These are phyloP conservation scores for Momotus momota DNA, from an alignment of 2,797 vertebrate species.

Conservation along the genomic window DNA sequence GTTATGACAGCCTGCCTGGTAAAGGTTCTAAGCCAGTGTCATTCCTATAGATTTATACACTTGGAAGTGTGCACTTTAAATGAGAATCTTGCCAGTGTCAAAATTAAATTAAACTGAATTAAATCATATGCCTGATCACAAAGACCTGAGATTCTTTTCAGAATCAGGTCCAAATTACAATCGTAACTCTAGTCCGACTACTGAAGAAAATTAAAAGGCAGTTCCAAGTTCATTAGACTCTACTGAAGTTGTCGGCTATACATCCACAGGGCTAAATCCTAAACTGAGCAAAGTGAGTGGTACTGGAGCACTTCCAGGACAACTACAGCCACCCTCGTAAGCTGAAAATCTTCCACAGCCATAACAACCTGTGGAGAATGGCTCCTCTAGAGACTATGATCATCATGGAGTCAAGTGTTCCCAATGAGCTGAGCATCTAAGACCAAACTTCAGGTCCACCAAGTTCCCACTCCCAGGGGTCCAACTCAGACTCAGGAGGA, in stretches of 20 bases:
- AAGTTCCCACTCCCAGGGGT: not conserved
- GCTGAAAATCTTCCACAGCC: not conserved
- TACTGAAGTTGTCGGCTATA: slow-evolving; percentile 29
- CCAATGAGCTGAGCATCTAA: not conserved
- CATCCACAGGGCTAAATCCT: slow-evolving; percentile 6
- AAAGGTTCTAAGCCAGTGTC: slow-evolving; percentile 66
- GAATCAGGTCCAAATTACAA: slow-evolving; percentile 63
- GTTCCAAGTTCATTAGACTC: slow-evolving; percentile 50
- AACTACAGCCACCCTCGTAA: not conserved
- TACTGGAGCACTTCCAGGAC: not conserved
- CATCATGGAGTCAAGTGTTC: not conserved
- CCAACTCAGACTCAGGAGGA: not conserved
- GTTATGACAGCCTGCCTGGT: slow-evolving; percentile 60
- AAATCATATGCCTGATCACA: slow-evolving; percentile 59
- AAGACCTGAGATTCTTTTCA: slow-evolving; percentile 54
- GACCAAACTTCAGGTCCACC: not conserved
- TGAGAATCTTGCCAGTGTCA: slow-evolving; percentile 51
- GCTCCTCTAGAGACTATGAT: not conserved
- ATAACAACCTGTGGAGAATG: rapidly evolving
- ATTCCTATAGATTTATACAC: slow-evolving; percentile 64
- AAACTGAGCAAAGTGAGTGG: not conserved
- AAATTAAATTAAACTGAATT: slow-evolving; percentile 63
- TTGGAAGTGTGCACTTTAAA: slow-evolving; percentile 51
- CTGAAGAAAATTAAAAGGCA: slow-evolving; percentile 69
- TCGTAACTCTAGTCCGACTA: slow-evolving; percentile 31